Conservation (phyloP, 2,797 vertebrate genomes). For the Hippocampus kuda region DNA sequence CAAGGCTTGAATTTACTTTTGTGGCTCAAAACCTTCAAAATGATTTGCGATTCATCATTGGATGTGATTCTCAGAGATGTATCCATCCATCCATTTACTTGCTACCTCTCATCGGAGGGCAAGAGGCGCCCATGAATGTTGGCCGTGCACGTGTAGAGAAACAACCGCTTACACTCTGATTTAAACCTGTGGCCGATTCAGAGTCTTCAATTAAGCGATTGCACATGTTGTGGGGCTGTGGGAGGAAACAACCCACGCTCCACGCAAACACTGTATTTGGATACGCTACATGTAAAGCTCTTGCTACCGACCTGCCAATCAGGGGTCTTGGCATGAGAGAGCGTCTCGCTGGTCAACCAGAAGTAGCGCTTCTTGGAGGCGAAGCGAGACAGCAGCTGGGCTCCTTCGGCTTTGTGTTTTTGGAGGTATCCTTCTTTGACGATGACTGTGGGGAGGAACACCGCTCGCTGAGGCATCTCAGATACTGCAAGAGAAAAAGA, state of each 20-base stretch:
- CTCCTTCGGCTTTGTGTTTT: slow-evolving; percentile 68
- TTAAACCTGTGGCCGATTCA: too few species aligned
- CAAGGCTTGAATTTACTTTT: too few species aligned
- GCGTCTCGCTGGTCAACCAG: slow-evolving; percentile 76
- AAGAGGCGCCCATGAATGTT: too few species aligned
- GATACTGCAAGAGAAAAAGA: slow-evolving; percentile 44
- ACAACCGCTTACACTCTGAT: too few species aligned
- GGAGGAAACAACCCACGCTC: background rate
- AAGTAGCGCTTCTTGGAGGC: slow-evolving; percentile 89
- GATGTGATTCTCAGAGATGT: background rate
- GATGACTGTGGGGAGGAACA: slow-evolving; percentile 66
- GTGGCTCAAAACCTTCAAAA: too few species aligned
- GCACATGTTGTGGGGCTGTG: too few species aligned
- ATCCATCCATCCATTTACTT: background rate
- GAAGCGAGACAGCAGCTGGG: slow-evolving; percentile 73
- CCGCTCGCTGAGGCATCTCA: slow-evolving; percentile 54
- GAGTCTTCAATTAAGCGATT: too few species aligned
- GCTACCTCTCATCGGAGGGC: too few species aligned
- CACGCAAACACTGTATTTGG: background rate
- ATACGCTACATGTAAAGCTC: background rate
- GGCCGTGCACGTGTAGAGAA: too few species aligned
- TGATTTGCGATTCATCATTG: background rate
- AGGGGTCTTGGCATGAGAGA: slow-evolving; percentile 76
- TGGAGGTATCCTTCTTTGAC: slow-evolving; percentile 83
- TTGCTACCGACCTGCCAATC: slow-evolving; percentile 76